These are phyloP conservation scores for Callorhinus ursinus DNA, from an alignment of 2,113 vertebrate species.

Conservation along the genomic window DNA sequence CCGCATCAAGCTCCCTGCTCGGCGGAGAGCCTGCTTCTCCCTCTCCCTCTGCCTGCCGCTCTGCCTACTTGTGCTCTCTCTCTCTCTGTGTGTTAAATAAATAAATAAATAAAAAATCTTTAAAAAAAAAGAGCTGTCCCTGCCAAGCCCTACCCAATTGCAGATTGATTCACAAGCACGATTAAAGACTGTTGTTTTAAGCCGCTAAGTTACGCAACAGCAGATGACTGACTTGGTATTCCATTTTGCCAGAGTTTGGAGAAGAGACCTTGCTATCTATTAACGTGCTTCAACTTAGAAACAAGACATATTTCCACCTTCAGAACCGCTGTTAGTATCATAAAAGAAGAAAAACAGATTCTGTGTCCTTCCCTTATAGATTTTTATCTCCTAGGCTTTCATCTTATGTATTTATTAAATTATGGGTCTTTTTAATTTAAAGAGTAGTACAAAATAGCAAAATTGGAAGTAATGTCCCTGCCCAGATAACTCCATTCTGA, in stretches of 20 bases:
- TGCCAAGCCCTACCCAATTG: neutral
- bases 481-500: neutral
- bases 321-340: neutral
- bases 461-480: neutral
- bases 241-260: neutral
- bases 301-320: neutral
- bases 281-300: neutral
- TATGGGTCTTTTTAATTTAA: neutral
- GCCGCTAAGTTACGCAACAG: neutral
- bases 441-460: neutral
- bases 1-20: too few species aligned
- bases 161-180: neutral
- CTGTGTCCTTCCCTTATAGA: neutral
- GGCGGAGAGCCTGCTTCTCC: too few species aligned
- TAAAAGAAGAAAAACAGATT: slow-evolving; percentile 27
- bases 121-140: neutral
- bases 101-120: too few species aligned
- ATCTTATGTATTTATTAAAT: slow-evolving; percentile 15
- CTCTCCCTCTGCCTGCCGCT: too few species aligned
- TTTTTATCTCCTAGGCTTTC: slow-evolving; percentile 2
- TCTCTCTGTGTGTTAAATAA: too few species aligned
- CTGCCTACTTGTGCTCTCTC: too few species aligned
- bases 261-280: neutral
- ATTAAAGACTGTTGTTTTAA: neutral
- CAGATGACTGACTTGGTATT: neutral